Percentiles rank a stretch among this genome's conserved stretches.
Conservation (phyloP, 2,888 invertebrate genomes). For the Mythimna albipuncta region DNA sequence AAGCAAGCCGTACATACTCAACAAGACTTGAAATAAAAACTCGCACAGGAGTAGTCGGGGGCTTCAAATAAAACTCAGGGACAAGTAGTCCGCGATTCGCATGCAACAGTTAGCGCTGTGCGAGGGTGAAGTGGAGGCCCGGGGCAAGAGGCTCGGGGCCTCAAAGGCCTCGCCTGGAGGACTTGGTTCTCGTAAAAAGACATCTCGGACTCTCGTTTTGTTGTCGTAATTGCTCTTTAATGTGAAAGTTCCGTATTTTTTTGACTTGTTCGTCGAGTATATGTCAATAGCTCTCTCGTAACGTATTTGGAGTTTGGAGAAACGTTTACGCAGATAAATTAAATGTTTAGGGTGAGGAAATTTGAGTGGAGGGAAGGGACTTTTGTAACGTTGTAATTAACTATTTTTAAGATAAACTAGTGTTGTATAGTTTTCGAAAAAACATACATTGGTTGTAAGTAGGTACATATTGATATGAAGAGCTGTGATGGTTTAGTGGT, state of each 20-base stretch:
- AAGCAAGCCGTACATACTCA: slow-evolving; percentile 51
- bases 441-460: neutral
- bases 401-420: neutral
- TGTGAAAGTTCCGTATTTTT: slow-evolving; percentile 57
- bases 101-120: slow-evolving; percentile 69
- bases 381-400: slow-evolving; percentile 17
- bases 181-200: slow-evolving; percentile 64
- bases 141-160: slow-evolving; percentile 66
- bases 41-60: slow-evolving; percentile 56
- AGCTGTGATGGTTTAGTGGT: too few species aligned
- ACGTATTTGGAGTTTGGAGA: slow-evolving; percentile 11
- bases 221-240: slow-evolving; percentile 68
- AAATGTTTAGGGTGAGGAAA: slow-evolving; percentile 13
- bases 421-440: neutral
- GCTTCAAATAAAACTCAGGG: slow-evolving; percentile 64
- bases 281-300: slow-evolving; percentile 43
- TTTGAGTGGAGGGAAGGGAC: neutral
- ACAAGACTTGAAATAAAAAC: slow-evolving; percentile 60
- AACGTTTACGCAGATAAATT: slow-evolving; percentile 27
- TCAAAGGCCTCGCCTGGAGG: slow-evolving; percentile 66
- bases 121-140: slow-evolving; percentile 63
- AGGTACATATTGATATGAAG: too few species aligned
- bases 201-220: slow-evolving; percentile 68
- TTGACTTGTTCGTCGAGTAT: slow-evolving; percentile 37
- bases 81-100: slow-evolving; percentile 60